These are phyloP conservation scores for Piscicola geometra DNA, from an alignment of 2,888 invertebrate species.

Conservation along the genomic window DNA sequence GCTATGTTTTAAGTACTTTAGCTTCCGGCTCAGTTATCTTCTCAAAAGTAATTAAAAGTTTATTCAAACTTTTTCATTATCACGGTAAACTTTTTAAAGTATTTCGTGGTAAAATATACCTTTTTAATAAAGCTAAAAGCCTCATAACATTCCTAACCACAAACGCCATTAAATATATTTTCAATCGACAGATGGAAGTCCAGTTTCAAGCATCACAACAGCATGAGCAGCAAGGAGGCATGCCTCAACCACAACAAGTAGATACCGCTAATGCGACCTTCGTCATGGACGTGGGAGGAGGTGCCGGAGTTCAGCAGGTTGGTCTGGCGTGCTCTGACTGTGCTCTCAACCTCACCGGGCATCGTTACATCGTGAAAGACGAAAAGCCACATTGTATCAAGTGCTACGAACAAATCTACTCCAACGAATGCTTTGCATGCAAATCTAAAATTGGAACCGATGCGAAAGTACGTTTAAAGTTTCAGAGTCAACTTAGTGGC, in stretches of 20 bases:
- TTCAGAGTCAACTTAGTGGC: no score
- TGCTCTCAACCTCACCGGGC: conserved; percentile 34
- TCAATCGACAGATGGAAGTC: neutral
- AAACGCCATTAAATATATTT: no score
- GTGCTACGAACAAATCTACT: conserved; percentile 33
- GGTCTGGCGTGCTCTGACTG: conserved; percentile 27
- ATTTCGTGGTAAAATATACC: neutral
- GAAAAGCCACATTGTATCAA: conserved; percentile 35
- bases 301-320: conserved; percentile 32
- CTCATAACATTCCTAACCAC: neutral
- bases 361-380: conserved; percentile 35
- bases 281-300: conserved; percentile 30
- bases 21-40: neutral
- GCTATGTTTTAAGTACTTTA: neutral
- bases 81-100: neutral
- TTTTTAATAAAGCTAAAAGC: neutral
- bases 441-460: conserved; percentile 34
- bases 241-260: neutral
- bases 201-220: conserved; percentile 4
- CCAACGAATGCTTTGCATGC: conserved; percentile 31
- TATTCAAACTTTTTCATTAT: neutral
- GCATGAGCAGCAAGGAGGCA: neutral
- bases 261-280: conserved; percentile 10
- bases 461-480: no score
- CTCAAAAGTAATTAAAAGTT: neutral